Percentiles rank a stretch among this genome's conserved stretches.
Conservation (phyloP, 35 echinoderm and acorn worm species). For the Strongylocentrotus purpuratus region DNA sequence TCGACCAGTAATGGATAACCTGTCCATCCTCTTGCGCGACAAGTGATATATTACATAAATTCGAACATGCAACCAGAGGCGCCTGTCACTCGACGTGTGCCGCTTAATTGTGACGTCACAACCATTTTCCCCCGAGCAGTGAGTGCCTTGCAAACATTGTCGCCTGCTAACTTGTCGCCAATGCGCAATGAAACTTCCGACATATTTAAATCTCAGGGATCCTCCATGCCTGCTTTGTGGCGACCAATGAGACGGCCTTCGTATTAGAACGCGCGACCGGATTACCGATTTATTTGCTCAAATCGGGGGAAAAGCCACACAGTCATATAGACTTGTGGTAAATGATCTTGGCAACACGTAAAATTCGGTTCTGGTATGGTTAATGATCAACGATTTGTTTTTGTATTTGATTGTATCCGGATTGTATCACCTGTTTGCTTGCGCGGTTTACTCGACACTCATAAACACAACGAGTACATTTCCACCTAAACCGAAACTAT, state of each 20-base stretch:
- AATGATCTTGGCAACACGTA: not conserved
- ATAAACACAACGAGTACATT: not conserved
- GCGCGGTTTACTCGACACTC: not conserved
- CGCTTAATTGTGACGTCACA: not conserved
- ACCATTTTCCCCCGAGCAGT: not conserved
- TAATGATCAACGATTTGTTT: constrained; percentile 1
- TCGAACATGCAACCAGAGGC: not conserved
- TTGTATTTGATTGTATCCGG: not conserved
- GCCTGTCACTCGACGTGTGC: too few relatives aligned
- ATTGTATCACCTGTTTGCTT: not conserved
- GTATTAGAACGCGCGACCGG: not conserved
- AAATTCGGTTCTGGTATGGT: not conserved
- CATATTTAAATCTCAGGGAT: not conserved
- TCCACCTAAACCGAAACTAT: not conserved
- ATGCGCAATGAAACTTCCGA: not conserved
- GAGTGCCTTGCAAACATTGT: too few relatives aligned
- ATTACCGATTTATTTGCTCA: not conserved
- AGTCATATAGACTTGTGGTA: not conserved
- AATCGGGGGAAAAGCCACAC: not conserved
- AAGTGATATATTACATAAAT: not conserved
- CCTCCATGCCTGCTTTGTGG: not conserved
- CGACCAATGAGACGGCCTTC: not conserved
- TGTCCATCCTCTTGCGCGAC: not conserved
- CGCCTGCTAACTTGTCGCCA: too few relatives aligned
- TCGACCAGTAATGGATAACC: not conserved